Base-by-base conservation (phyloP, 2,888 invertebrate genomes). In the Ptilodon capucinus region DNA sequence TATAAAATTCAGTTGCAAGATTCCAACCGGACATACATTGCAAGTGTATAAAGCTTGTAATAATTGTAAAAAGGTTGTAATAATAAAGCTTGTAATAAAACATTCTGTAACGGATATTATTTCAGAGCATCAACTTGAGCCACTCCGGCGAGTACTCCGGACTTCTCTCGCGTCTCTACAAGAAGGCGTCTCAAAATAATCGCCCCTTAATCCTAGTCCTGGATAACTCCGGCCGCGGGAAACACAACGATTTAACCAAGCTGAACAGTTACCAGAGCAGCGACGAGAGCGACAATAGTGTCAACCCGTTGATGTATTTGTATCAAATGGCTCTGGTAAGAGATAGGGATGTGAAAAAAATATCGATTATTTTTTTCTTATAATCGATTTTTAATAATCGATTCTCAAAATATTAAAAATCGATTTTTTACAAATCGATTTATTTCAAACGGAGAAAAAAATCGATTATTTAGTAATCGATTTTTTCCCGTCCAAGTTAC, bases 201-300 rank as follows among this genome's bases (percentile, higher is more conserved):
- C 61, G 66, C 0, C 79, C 80, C 0, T 42, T 80, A 6, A 57
- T 81, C 18, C 45, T 80, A 1, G 63, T 78, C 9, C 35, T 79
- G 0, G 71, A 74, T 34, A 64, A 59, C 19, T 48, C 57, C 3
- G 23, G 42, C 11, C 49, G 42, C 16, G 34, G 19, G n/a, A 36
- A 36, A 4, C 11, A n/a, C 11, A 36, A 36, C n/a, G 36, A n/a
- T 36, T 8, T 17, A 1, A 4, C 19, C 36, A 36, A 36, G 18
- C 3, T 36, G 14, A 36, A 36, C n/a, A 36, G n/a, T 11, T 18
- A 18, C 36, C 36, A 36, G n/a, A 36, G 36, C 19, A 36, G 36
- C 19, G 35, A 4, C 2, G 36, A 36, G 16, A 11, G 19, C 3
- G n/a, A 18, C 0, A n/a, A 17, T 4, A n/a, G 11, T 19, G 8